A percentile compares a stretch with the other conserved stretches of the same genome.
phyloP scores from a whole-genome alignment of 1,140 invertebrate species.

The Panagrolaimus sp. region DNA sequence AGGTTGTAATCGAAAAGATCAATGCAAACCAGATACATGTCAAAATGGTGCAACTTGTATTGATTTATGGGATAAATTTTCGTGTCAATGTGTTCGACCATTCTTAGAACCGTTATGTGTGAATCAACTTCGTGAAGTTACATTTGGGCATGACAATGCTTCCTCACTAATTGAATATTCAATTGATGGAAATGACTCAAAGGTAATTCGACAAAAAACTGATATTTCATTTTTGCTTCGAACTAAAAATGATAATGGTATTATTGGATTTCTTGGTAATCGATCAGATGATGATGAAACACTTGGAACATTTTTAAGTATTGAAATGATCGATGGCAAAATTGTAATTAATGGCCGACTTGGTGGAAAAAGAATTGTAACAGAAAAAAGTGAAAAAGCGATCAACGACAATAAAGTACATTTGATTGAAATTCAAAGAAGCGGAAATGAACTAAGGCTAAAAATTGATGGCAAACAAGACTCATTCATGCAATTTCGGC shows the following conservation, averaged over 20 bases:
- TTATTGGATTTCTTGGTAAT: slow-evolving; percentile 77
- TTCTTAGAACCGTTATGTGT: slow-evolving; percentile 79
- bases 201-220: slow-evolving; percentile 61
- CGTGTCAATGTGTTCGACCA: slow-evolving; percentile 73
- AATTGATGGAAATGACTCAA: slow-evolving; percentile 11
- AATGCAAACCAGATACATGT: slow-evolving; percentile 81
- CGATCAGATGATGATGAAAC: slow-evolving; percentile 30
- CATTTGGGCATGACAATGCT: slow-evolving; percentile 76
- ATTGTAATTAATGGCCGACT: slow-evolving; percentile 18
- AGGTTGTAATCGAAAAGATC: slow-evolving; percentile 71
- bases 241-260: slow-evolving; percentile 67
- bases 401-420: slow-evolving; percentile 45
- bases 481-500: slow-evolving; percentile 20
- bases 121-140: slow-evolving; percentile 78
- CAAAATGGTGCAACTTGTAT: slow-evolving; percentile 75
- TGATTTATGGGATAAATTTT: slow-evolving; percentile 77
- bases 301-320: slow-evolving; percentile 64
- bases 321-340: slow-evolving; percentile 29
- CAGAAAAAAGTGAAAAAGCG: not conserved
- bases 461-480: slow-evolving; percentile 64
- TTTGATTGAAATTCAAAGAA: slow-evolving; percentile 27
- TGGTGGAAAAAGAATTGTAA: slow-evolving; percentile 19
- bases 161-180: slow-evolving; percentile 9
- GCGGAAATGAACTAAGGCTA: slow-evolving; percentile 26
- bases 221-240: slow-evolving; percentile 87